Evolutionary conservation across 2,797 vertebrate species (phyloP), one percentile per base, ranked within the genome.

Genomic region (Ataeniobius toweri): DNA sequence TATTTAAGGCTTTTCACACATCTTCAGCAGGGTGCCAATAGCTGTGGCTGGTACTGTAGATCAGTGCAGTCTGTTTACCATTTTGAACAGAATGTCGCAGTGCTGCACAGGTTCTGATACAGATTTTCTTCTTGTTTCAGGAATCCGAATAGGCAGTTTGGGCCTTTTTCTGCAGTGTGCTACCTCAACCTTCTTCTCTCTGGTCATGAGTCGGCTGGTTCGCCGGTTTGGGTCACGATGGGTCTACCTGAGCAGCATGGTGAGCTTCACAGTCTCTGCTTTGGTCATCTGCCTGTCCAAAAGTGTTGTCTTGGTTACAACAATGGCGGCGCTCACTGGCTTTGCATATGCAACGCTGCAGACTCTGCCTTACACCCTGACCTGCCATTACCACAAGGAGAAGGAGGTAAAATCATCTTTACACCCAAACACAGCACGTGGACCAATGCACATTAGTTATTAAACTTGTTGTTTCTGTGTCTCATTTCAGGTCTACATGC

Each of bases 81-180:
- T 24, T 18, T 1, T 36, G 8, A 22, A 58, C 1, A 0, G 1
- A 53, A 28, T 36, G 36, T 36, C 36, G 36, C 3, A 36, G 3
- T 4, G 36, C 3, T 36, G 3, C 36, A 36, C 36, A 36, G 3
- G 9, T 53, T 70, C 16, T 84, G 16, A 82, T 1, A 46, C n/a
- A 24, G n/a, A 10, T 22, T 46, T 39, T 0, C 1, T 0, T 41
- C 74, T 74, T 73, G 16, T 88, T 80, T 13, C 86, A 96, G 96
- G 96, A n/a, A 94, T 96, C 79, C 96, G 96, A 7, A 94, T 96
- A 95, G 96, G 96, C 84, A 96, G 96, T 44, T 89, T 96, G 80
- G 96, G 96, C 24, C 91, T 96, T 39, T 96, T 96, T 88, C 89
- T 96, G 80, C 96, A 96, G 88, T 96, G 95, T 79, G 94, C 94